Conservation (phyloP, 2,113 vertebrate species). For the Heliornis fulica region DNA sequence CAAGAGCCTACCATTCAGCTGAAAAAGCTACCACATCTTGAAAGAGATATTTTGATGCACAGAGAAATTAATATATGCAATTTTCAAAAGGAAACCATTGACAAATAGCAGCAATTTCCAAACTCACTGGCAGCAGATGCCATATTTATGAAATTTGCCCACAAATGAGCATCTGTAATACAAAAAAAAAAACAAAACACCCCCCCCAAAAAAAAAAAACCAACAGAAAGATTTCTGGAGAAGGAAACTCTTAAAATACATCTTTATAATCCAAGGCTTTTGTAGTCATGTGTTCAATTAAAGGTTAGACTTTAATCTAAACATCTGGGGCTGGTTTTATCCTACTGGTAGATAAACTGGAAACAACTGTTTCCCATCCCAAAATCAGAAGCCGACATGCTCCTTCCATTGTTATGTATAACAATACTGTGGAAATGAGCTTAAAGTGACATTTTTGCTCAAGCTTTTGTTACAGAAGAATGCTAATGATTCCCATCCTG, state of each 20-base stretch:
- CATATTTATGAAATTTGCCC: background rate
- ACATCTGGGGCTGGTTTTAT: background rate
- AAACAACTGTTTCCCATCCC: background rate
- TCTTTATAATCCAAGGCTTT: background rate
- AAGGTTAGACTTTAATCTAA: background rate
- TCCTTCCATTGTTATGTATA: background rate
- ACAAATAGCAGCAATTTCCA: background rate
- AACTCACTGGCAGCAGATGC: background rate
- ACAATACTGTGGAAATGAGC: constrained; percentile 50
- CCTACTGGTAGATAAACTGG: background rate
- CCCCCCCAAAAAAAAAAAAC: background rate
- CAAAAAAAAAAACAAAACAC: background rate
- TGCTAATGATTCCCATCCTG: background rate
- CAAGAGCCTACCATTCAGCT: background rate
- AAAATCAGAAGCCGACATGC: background rate
- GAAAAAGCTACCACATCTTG: background rate
- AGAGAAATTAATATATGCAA: background rate
- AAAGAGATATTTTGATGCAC: background rate
- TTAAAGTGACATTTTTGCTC: constrained; percentile 6
- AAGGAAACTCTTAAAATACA: background rate
- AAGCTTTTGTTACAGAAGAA: constrained; percentile 42
- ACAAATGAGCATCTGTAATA: background rate
- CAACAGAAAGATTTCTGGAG: background rate
- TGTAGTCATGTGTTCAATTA: background rate
- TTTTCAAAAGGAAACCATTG: background rate